A percentile compares a stretch with the other conserved stretches of the same genome.
phyloP scores from a whole-genome alignment of 1,140 invertebrate species.

The Hydropsyche tenuis region DNA sequence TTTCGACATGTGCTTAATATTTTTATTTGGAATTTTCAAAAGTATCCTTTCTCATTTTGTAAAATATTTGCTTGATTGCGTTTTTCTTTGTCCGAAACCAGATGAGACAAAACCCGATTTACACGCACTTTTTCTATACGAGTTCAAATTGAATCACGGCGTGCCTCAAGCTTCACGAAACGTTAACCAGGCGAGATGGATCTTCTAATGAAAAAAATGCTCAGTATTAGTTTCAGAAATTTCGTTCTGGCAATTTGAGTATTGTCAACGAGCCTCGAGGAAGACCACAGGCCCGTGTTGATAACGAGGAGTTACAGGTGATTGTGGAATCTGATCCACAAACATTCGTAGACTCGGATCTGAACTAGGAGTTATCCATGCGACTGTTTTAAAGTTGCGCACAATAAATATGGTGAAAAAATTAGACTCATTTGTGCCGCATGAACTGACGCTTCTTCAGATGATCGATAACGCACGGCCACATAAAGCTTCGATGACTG shows the following conservation, averaged over 20 bases:
- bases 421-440: too few species aligned
- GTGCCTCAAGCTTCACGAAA: background rate
- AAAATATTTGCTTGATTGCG: background rate
- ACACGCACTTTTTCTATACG: constrained; percentile 1
- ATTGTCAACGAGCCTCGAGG: constrained; percentile 42
- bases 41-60: constrained; percentile 14
- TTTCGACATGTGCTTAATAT: constrained; percentile 1
- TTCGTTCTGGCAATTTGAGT: constrained; percentile 48
- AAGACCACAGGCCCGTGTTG: constrained; percentile 42
- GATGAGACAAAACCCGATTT: constrained; percentile 9
- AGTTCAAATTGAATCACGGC: constrained; percentile 14
- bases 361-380: too few species aligned
- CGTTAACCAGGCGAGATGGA: constrained; percentile 15
- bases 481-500: too few species aligned
- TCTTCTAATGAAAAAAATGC: constrained; percentile 31
- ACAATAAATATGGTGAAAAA: too few species aligned
- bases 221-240: constrained; percentile 43
- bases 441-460: too few species aligned
- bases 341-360: background rate
- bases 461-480: too few species aligned
- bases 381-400: too few species aligned
- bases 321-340: constrained; percentile 46
- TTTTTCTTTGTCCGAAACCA: background rate
- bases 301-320: constrained; percentile 47
- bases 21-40: constrained; percentile 17